Evolutionary conservation across 1,140 invertebrate genomes (phyloP).

Genomic region (Drosophila rufa): DNA sequence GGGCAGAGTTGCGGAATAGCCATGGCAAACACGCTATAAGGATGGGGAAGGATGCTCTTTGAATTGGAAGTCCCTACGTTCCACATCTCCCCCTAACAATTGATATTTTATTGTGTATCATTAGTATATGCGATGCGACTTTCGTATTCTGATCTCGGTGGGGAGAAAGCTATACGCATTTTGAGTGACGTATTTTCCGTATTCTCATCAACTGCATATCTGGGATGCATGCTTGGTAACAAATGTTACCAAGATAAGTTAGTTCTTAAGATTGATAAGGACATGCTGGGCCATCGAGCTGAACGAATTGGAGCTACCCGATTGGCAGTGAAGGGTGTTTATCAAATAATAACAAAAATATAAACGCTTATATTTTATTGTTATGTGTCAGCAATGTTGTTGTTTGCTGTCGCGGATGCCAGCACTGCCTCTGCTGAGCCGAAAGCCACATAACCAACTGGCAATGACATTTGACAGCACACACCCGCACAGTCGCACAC

Average conservation of each 20-base stretch:
- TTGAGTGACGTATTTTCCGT: neutral
- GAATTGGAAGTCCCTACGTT: neutral
- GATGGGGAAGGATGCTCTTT: constrained; percentile 5
- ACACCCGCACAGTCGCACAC: constrained; percentile 14
- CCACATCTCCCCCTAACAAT: neutral
- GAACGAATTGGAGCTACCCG: constrained; percentile 2
- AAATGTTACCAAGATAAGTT: too few species aligned
- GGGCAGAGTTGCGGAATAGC: constrained; percentile 6
- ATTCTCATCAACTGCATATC: too few species aligned
- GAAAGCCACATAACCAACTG: constrained; percentile 77
- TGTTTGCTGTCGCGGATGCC: constrained; percentile 55
- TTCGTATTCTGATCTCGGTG: neutral
- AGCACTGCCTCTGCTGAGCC: constrained; percentile 47
- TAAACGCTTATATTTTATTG: constrained; percentile 73
- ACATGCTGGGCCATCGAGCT: neutral
- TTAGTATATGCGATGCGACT: neutral
- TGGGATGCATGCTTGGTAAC: too few species aligned
- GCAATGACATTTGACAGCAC: constrained; percentile 76
- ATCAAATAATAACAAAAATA: constrained; percentile 70
- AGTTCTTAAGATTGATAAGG: neutral
- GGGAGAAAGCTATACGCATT: neutral
- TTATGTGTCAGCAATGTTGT: constrained; percentile 68
- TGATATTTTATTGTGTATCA: constrained; percentile 1
- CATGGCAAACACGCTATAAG: neutral
- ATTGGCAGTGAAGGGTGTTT: constrained; percentile 30